A percentile compares a stretch with the other conserved stretches of the same genome.
Evolutionary conservation across 2,113 vertebrate genomes (phyloP).

Genomic region (Neomonachus schauinslandi): DNA sequence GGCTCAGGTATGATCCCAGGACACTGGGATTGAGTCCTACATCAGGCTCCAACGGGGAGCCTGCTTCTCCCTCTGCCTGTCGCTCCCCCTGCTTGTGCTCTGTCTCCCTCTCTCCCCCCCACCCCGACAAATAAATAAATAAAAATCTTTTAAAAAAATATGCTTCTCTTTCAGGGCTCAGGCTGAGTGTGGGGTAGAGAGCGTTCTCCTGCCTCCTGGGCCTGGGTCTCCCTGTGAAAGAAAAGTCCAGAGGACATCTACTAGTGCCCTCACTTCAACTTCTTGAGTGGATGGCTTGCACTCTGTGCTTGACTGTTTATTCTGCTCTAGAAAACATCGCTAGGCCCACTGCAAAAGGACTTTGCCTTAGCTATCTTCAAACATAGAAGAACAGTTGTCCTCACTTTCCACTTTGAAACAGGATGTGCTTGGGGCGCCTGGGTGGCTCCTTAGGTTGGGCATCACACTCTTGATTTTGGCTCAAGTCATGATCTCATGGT

Average conservation of each 20-base stretch:
- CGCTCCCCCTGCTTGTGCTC: too few species aligned
- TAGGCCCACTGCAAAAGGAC: neutral
- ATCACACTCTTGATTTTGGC: neutral
- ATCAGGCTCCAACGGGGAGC: too few species aligned
- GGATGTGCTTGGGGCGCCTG: neutral
- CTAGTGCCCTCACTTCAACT: rapidly evolving
- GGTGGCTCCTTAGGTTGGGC: neutral
- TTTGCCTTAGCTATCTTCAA: neutral
- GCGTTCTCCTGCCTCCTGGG: too few species aligned
- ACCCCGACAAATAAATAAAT: too few species aligned
- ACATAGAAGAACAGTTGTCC: neutral
- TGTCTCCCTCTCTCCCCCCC: too few species aligned
- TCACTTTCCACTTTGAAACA: slow-evolving; percentile 40
- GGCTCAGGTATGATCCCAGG: too few species aligned
- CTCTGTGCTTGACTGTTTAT: neutral
- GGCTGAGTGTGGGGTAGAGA: neutral
- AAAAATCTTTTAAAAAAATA: too few species aligned
- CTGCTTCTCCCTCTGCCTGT: too few species aligned
- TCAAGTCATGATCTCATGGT: neutral
- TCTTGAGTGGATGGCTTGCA: neutral
- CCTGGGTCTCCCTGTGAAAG: neutral
- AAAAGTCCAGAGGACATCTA: neutral
- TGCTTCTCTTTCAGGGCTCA: neutral
- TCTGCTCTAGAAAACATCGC: neutral
- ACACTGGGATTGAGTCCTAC: too few species aligned